Conservation (phyloP, 2,888 invertebrate genomes). For the Drosophila prolongata region DNA sequence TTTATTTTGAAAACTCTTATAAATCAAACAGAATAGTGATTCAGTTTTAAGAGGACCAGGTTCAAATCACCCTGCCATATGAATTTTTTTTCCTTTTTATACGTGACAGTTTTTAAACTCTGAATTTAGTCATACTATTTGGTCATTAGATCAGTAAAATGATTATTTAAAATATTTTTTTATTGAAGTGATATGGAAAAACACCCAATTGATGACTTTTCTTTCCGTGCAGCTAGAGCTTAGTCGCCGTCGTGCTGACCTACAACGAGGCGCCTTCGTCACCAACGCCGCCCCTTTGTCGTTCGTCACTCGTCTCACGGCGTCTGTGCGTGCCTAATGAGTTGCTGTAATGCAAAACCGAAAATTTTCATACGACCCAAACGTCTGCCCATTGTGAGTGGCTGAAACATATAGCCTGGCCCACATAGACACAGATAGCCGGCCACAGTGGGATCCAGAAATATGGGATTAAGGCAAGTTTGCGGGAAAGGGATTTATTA, state of each 20-base stretch:
- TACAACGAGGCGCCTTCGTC: slow-evolving; percentile 53
- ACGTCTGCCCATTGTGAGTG: slow-evolving; percentile 53
- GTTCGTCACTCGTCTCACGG: slow-evolving; percentile 45
- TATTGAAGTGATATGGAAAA: too few species aligned
- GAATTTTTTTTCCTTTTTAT: too few species aligned
- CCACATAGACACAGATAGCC: slow-evolving; percentile 39
- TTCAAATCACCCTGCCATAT: too few species aligned
- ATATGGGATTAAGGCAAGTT: too few species aligned
- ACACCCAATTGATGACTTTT: neutral
- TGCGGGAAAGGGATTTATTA: too few species aligned
- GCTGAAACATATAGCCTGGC: slow-evolving; percentile 55
- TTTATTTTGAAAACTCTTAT: too few species aligned
- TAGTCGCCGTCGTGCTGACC: slow-evolving; percentile 55
- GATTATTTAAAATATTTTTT: too few species aligned
- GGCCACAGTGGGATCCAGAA: neutral
- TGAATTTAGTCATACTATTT: too few species aligned
- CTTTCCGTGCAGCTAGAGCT: slow-evolving; percentile 3
- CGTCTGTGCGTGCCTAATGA: slow-evolving; percentile 78
- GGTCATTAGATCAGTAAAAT: too few species aligned
- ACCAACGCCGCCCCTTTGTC: slow-evolving; percentile 30
- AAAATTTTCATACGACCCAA: slow-evolving; percentile 38
- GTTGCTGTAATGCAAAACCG: slow-evolving; percentile 71
- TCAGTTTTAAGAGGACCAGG: too few species aligned
- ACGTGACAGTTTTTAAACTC: too few species aligned
- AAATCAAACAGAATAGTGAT: too few species aligned